phyloP scores from a whole-genome alignment of 2,888 invertebrate species.

The Cerceris ruficornis region DNA sequence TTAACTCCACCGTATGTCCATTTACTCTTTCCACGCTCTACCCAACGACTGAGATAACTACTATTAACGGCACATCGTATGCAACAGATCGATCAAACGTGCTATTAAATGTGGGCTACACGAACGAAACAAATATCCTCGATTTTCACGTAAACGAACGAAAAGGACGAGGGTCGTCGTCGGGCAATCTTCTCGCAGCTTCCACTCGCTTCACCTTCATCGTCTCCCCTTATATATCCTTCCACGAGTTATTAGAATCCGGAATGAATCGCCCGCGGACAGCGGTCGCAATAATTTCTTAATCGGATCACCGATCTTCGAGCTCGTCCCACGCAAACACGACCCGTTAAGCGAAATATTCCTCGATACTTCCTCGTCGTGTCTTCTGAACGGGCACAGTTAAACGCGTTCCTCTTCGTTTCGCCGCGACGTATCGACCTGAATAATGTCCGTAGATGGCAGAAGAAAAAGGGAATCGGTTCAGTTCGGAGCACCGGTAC shows the following conservation, averaged over 20 bases:
- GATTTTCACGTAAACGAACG: too few species aligned
- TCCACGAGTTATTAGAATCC: conserved; percentile 23
- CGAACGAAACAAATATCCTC: too few species aligned
- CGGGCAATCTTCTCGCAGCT: background rate
- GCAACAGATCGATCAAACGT: too few species aligned
- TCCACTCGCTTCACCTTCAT: background rate
- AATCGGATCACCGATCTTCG: conserved; percentile 30
- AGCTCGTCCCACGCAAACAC: background rate
- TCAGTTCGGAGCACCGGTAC: conserved; percentile 6
- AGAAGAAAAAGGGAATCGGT: background rate
- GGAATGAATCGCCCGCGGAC: conserved; percentile 15
- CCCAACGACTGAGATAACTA: too few species aligned
- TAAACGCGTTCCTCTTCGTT: background rate
- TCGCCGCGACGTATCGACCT: background rate
- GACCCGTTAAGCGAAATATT: conserved; percentile 10
- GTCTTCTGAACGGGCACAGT: background rate
- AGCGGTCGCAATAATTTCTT: conserved; percentile 47
- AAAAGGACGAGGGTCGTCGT: background rate
- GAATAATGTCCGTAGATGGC: background rate
- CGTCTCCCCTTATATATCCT: background rate
- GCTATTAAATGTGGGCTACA: too few species aligned
- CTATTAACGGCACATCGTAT: too few species aligned
- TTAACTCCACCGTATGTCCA: too few species aligned
- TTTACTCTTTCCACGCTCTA: too few species aligned
- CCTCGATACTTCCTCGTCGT: background rate